These are phyloP conservation scores for Amphipoea lucens DNA, from an alignment of 2,888 invertebrate species.

Conservation along the genomic window DNA sequence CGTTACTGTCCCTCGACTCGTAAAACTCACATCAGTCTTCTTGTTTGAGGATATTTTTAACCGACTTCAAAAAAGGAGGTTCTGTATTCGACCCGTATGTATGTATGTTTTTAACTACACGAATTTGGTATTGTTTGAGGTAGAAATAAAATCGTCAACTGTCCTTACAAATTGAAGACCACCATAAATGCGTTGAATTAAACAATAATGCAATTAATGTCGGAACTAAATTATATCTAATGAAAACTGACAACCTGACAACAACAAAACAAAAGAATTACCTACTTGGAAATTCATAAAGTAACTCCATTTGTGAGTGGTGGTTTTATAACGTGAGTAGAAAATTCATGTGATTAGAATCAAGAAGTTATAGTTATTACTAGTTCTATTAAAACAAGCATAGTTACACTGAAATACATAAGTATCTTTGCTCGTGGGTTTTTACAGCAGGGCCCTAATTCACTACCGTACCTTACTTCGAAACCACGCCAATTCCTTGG, in stretches of 20 bases:
- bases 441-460: not conserved
- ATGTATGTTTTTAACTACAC: slow-evolving; percentile 11
- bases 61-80: no score
- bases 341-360: not conserved
- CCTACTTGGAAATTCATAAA: slow-evolving; percentile 20
- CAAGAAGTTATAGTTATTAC: not conserved
- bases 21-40: slow-evolving; percentile 53
- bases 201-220: slow-evolving; percentile 12
- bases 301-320: slow-evolving; percentile 8
- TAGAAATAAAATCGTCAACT: slow-evolving; percentile 3
- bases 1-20: slow-evolving; percentile 51
- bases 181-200: slow-evolving; percentile 5
- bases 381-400: not conserved
- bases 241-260: slow-evolving; percentile 21
- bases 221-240: not conserved
- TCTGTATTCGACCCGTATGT: no score
- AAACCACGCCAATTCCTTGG: no score
- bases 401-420: slow-evolving; percentile 1
- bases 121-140: slow-evolving; percentile 3
- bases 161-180: slow-evolving; percentile 17
- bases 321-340: not conserved
- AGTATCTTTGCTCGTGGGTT: not conserved
- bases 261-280: slow-evolving; percentile 31
- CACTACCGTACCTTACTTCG: no score
- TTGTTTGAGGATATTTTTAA: slow-evolving; percentile 46